These are phyloP conservation scores for Pygmarrhopalites habei DNA, from an alignment of 1,140 invertebrate species.

Conservation along the genomic window DNA sequence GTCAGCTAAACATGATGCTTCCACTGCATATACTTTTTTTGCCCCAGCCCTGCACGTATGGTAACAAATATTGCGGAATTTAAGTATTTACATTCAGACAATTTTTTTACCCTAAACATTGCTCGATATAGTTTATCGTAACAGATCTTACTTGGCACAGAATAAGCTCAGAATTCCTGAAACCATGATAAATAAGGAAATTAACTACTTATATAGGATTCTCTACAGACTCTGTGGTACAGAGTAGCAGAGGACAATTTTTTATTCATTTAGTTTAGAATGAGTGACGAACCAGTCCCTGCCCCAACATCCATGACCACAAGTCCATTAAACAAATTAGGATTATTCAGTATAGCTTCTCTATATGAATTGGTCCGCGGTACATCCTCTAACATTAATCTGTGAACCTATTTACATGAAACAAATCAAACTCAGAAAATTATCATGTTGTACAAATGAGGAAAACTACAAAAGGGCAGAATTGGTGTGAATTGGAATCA, in stretches of 20 bases:
- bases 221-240: too few species aligned
- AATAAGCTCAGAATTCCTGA: conserved; percentile 90
- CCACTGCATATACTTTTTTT: conserved; percentile 80
- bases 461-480: not conserved
- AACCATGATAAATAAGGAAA: too few species aligned
- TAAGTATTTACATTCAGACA: too few species aligned
- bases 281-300: conserved; percentile 51
- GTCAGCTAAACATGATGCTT: conserved; percentile 78
- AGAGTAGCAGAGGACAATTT: too few species aligned
- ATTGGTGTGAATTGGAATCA: not conserved
- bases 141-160: too few species aligned
- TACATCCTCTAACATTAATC: conserved; percentile 52
- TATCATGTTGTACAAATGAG: not conserved
- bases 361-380: conserved; percentile 57
- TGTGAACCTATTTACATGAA: conserved; percentile 40
- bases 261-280: too few species aligned
- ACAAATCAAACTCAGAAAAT: not conserved
- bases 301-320: conserved; percentile 62
- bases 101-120: too few species aligned
- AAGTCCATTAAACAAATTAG: conserved; percentile 51
- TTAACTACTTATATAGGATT: not conserved
- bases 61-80: too few species aligned
- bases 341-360: conserved; percentile 57
- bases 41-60: too few species aligned
- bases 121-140: too few species aligned